Conservation (phyloP, 2,888 invertebrate genomes). For the Pandemis cinnamomeana region DNA sequence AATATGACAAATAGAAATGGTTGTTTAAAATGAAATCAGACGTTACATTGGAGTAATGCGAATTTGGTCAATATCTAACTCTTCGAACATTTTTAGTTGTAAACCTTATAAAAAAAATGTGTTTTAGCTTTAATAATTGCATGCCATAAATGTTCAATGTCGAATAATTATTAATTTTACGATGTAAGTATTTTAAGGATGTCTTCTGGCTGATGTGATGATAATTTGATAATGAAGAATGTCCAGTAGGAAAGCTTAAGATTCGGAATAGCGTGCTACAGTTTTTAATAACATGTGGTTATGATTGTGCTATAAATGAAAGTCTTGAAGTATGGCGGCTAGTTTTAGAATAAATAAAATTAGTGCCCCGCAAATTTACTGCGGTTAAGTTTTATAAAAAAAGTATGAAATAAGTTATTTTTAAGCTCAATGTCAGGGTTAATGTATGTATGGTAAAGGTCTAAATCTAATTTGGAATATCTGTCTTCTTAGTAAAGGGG, state of each 20-base stretch:
- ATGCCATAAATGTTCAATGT: not conserved
- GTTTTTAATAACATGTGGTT: not conserved
- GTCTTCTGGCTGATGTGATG: too few species aligned
- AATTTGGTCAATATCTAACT: too few species aligned
- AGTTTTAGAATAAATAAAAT: not conserved
- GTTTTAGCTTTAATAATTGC: too few species aligned
- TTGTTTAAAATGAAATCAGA: too few species aligned
- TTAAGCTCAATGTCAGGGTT: slow-evolving; percentile 28
- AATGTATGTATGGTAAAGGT: slow-evolving; percentile 10
- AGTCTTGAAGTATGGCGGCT: not conserved
- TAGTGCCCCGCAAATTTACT: not conserved
- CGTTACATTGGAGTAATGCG: too few species aligned
- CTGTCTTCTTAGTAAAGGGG: not conserved
- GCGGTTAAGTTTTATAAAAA: slow-evolving; percentile 4
- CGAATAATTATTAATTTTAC: not conserved
- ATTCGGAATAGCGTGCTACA: not conserved
- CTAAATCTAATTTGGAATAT: not conserved
- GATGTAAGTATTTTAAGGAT: not conserved
- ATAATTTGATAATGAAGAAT: too few species aligned
- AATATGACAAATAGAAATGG: too few species aligned
- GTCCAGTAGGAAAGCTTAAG: not conserved
- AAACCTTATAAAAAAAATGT: too few species aligned
- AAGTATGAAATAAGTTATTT: slow-evolving; percentile 4
- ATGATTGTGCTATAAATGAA: not conserved
- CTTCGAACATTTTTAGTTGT: too few species aligned